phyloP scores from a whole-genome alignment of 2,888 invertebrate species.

The Hipparchia semele region DNA sequence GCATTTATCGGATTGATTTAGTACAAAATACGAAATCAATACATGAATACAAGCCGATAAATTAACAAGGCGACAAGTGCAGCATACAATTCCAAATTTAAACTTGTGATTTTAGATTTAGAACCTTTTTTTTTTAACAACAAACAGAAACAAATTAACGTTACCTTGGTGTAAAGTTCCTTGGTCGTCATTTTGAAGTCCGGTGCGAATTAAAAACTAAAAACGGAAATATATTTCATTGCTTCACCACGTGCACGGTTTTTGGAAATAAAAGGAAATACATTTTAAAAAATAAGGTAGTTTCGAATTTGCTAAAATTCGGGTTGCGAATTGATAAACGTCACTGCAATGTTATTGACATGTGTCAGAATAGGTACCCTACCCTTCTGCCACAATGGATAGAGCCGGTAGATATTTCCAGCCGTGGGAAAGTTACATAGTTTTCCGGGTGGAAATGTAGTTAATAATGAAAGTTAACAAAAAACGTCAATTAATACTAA shows the following conservation, averaged over 20 bases:
- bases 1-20: slow-evolving; percentile 35
- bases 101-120: slow-evolving; percentile 37
- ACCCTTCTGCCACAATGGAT: slow-evolving; percentile 6
- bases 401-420: slow-evolving; percentile 34
- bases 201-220: slow-evolving; percentile 31
- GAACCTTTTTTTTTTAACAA: slow-evolving; percentile 21
- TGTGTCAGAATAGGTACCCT: slow-evolving; percentile 40
- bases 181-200: slow-evolving; percentile 76
- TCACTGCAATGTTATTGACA: slow-evolving; percentile 63
- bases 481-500: slow-evolving; percentile 53
- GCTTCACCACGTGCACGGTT: slow-evolving; percentile 68
- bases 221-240: slow-evolving; percentile 46
- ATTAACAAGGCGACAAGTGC: neutral
- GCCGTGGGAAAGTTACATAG: slow-evolving; percentile 45
- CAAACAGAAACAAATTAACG: slow-evolving; percentile 45
- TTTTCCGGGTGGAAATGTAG: slow-evolving; percentile 51
- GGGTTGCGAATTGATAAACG: slow-evolving; percentile 66
- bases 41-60: neutral
- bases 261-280: slow-evolving; percentile 51
- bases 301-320: slow-evolving; percentile 65
- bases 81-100: slow-evolving; percentile 41
- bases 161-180: slow-evolving; percentile 80
- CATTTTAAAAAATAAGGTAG: slow-evolving; percentile 75
- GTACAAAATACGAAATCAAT: slow-evolving; percentile 17
- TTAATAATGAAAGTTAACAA: slow-evolving; percentile 58